These are phyloP conservation scores for Leptarthrus brevirostris DNA, from an alignment of 2,888 invertebrate species.

Conservation along the genomic window DNA sequence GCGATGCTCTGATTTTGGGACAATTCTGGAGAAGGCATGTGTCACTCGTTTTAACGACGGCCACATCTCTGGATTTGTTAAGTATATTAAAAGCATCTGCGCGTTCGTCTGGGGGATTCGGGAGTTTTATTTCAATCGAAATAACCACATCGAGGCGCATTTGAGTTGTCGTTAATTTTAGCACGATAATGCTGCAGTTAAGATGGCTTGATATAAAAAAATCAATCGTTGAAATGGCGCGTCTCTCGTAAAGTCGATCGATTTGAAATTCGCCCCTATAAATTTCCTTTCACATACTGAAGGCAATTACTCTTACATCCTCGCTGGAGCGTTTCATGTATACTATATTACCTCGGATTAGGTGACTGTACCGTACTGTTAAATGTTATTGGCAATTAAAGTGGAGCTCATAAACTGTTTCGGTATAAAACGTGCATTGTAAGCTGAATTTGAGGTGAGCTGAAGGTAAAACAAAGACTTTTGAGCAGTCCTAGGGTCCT, in stretches of 20 bases:
- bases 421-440: constrained; percentile 51
- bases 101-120: background rate
- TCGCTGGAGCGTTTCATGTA: constrained; percentile 13
- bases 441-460: constrained; percentile 48
- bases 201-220: constrained; percentile 19
- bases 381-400: constrained; percentile 54
- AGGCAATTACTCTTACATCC: constrained; percentile 9
- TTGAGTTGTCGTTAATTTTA: constrained; percentile 28
- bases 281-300: background rate
- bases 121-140: constrained; percentile 11
- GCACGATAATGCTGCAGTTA: background rate
- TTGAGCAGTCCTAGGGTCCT: background rate
- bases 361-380: constrained; percentile 43
- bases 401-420: constrained; percentile 47
- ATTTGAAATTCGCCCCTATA: constrained; percentile 37
- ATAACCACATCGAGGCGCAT: background rate
- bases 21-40: constrained; percentile 29
- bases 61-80: constrained; percentile 6
- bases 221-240: constrained; percentile 19
- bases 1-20: background rate
- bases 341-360: constrained; percentile 39
- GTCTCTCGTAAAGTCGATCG: constrained; percentile 6
- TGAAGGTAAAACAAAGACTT: constrained; percentile 30
- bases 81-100: constrained; percentile 39
- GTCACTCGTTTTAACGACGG: constrained; percentile 23